A percentile compares a stretch with the other conserved stretches of the same genome.
Conservation (phyloP, 1,140 invertebrate genomes). For the Leguminivora glycinivorella region DNA sequence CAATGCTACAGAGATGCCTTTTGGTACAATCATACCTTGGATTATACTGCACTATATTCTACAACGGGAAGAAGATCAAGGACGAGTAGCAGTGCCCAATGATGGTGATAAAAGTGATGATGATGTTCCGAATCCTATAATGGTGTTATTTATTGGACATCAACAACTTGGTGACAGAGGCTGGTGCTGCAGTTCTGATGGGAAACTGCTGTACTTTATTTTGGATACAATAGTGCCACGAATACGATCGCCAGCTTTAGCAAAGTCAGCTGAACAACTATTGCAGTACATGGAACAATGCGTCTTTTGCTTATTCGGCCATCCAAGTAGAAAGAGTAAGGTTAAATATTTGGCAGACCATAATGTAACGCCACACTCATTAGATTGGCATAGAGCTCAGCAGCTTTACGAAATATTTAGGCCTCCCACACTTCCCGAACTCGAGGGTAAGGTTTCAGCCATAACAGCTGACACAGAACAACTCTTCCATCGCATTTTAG, state of each 20-base stretch:
- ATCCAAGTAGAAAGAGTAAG: conserved; percentile 89
- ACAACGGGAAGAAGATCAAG: conserved; percentile 80
- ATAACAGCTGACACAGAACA: conserved; percentile 88
- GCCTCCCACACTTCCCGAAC: conserved; percentile 89
- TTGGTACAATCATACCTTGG: conserved; percentile 89
- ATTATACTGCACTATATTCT: conserved; percentile 90
- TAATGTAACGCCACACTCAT: conserved; percentile 83
- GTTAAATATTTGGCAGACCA: conserved; percentile 89
- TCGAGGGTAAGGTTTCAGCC: conserved; percentile 87
- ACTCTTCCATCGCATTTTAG: conserved; percentile 87
- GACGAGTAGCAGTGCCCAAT: conserved; percentile 51
- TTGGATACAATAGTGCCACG: conserved; percentile 86
- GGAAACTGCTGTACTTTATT: conserved; percentile 87
- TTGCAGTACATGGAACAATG: conserved; percentile 91
- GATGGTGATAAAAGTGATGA: conserved; percentile 78
- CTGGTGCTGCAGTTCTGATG: conserved; percentile 89
- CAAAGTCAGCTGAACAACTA: conserved; percentile 80
- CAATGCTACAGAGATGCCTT: conserved; percentile 83
- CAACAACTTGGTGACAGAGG: conserved; percentile 88
- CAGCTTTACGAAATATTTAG: conserved; percentile 91
- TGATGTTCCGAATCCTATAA: conserved; percentile 86
- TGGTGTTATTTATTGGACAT: conserved; percentile 90
- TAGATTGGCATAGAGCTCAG: conserved; percentile 89
- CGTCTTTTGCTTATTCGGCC: conserved; percentile 92
- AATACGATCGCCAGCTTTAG: conserved; percentile 80